Evolutionary conservation across 2,797 vertebrate genomes (phyloP).

Genomic region (Rhadinocentrus ornatus): DNA sequence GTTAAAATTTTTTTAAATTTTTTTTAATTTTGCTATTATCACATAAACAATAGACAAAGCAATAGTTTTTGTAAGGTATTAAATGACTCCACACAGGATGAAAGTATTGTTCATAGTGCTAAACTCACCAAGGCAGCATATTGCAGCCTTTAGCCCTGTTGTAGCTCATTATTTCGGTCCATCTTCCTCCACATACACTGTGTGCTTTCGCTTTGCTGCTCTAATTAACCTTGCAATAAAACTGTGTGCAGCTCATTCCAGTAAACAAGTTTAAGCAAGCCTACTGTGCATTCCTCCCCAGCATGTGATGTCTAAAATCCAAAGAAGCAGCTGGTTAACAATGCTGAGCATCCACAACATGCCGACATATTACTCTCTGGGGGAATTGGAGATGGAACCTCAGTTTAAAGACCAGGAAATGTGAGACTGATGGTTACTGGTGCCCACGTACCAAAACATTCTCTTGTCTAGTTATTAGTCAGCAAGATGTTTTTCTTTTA

Average conservation of each 20-base stretch:
- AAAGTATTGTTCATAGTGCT: conserved; percentile 10
- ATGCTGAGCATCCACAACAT: conserved; percentile 1
- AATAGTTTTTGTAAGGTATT: conserved; percentile 14
- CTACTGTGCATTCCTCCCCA: conserved; percentile 6
- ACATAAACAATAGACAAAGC: not conserved
- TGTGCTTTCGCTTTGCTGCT: conserved; percentile 22
- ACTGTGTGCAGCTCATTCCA: conserved; percentile 19
- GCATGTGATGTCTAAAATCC: not conserved
- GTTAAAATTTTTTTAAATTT: conserved; percentile 10
- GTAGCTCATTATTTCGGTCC: conserved; percentile 47
- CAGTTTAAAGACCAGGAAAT: not conserved
- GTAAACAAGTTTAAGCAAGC: conserved; percentile 19
- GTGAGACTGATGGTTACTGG: not conserved
- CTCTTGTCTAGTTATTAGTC: not conserved
- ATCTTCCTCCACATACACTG: conserved; percentile 1
- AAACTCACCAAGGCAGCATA: conserved; percentile 15
- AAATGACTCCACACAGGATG: conserved; percentile 11
- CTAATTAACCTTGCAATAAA: conserved; percentile 40
- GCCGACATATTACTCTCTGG: conserved; percentile 5
- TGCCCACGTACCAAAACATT: not conserved
- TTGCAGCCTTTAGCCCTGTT: conserved; percentile 22
- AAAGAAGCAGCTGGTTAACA: conserved; percentile 20
- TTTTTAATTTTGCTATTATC: not conserved
- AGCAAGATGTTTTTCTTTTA: not conserved
- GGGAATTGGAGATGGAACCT: not conserved